These are phyloP conservation scores for Coreoperca whiteheadi DNA, from an alignment of 2,113 vertebrate genomes.

Conservation along the genomic window DNA sequence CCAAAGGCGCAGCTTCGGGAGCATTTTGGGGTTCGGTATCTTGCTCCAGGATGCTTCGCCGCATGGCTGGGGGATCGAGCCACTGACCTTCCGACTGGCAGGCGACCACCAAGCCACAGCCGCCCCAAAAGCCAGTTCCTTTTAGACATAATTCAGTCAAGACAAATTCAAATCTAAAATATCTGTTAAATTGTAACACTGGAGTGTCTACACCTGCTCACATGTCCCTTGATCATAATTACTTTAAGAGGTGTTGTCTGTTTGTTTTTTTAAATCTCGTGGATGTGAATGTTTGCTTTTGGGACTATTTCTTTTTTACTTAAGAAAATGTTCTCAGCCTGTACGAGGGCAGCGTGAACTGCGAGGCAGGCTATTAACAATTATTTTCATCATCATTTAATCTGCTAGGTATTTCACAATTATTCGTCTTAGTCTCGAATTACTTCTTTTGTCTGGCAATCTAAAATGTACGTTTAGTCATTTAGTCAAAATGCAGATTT, in stretches of 20 bases:
- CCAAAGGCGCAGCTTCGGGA: no score
- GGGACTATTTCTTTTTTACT: neutral
- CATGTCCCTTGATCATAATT: neutral
- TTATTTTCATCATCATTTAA: conserved; percentile 5
- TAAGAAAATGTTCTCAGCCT: neutral
- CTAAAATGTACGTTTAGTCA: no score
- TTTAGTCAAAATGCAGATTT: neutral
- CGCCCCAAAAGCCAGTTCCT: neutral
- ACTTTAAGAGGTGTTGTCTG: neutral
- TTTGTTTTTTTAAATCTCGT: neutral
- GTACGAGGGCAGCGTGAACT: conserved; percentile 1
- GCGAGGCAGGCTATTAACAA: neutral
- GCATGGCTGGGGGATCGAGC: no score
- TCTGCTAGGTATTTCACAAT: neutral
- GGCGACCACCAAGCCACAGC: no score
- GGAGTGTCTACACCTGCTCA: neutral
- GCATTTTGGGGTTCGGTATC: no score
- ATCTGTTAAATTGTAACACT: neutral
- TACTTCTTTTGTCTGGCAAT: no score
- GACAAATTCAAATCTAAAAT: neutral
- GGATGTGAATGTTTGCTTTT: neutral
- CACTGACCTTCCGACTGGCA: no score
- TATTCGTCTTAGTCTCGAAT: neutral
- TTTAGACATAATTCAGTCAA: neutral
- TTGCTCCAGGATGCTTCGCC: no score